phyloP scores from a whole-genome alignment of 2,113 vertebrate species.

The Propithecus coquereli region DNA sequence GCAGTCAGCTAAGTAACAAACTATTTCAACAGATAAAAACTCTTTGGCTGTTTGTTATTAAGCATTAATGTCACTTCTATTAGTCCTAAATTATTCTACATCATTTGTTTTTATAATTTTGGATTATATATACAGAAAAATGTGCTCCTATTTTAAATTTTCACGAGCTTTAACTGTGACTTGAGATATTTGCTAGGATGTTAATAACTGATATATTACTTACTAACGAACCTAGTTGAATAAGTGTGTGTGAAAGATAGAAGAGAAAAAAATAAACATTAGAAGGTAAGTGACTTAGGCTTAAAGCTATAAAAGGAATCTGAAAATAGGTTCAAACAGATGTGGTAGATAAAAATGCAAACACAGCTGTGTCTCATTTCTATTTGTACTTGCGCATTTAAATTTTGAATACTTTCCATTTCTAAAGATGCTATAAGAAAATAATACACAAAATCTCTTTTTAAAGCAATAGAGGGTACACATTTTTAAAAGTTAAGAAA shows the following conservation, averaged over 20 bases:
- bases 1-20: background rate
- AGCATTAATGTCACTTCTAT: background rate
- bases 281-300: background rate
- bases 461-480: conserved; percentile 24
- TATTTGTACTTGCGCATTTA: background rate
- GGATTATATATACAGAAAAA: conserved; percentile 27
- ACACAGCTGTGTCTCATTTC: background rate
- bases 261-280: background rate
- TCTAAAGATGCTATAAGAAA: conserved; percentile 28
- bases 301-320: background rate
- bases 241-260: background rate
- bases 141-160: conserved; percentile 16
- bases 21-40: background rate
- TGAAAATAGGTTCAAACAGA: conserved; percentile 12
- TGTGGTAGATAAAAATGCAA: conserved; percentile 13
- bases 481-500: conserved; percentile 67
- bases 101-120: background rate
- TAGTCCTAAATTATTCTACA: background rate
- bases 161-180: background rate
- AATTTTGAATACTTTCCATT: conserved; percentile 31
- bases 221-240: background rate
- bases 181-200: background rate
- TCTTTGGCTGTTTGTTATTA: background rate
- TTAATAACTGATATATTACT: background rate
- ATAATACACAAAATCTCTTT: background rate